Conservation (phyloP, 2,797 vertebrate genomes). For the Sebastiscus tertius region DNA sequence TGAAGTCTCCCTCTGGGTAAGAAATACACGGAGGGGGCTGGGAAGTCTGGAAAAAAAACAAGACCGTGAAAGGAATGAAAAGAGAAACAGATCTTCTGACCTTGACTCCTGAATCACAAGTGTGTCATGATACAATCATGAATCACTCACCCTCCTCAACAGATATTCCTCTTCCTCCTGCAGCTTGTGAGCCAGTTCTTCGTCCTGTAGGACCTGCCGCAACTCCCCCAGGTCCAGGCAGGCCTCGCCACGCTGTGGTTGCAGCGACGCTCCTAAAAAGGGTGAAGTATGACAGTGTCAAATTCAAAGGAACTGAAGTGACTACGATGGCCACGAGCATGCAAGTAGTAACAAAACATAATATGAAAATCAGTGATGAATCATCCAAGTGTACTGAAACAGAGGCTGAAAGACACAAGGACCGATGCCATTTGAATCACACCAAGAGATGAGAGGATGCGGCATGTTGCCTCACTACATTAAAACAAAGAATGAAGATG, state of each 20-base stretch:
- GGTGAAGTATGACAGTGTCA: neutral
- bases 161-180: constrained; percentile 79
- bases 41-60: constrained; percentile 53
- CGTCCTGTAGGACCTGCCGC: constrained; percentile 81
- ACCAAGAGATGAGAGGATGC: constrained; percentile 29
- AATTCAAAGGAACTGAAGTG: neutral
- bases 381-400: neutral
- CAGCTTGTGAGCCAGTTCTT: constrained; percentile 81
- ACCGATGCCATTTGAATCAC: constrained; percentile 16
- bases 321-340: neutral
- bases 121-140: neutral
- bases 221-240: constrained; percentile 75
- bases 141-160: constrained; percentile 50
- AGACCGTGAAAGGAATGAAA: neutral
- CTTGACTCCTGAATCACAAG: neutral
- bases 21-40: constrained; percentile 19
- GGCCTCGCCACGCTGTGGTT: constrained; percentile 23
- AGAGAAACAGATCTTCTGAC: neutral
- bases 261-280: constrained; percentile 41
- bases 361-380: neutral
- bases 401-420: neutral
- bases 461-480: neutral
- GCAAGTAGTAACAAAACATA: neutral
- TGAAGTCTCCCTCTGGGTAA: constrained; percentile 78
- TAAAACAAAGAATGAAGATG: neutral